These are phyloP conservation scores for Archilochus colubris DNA, from an alignment of 2,113 vertebrate species.

Conservation along the genomic window DNA sequence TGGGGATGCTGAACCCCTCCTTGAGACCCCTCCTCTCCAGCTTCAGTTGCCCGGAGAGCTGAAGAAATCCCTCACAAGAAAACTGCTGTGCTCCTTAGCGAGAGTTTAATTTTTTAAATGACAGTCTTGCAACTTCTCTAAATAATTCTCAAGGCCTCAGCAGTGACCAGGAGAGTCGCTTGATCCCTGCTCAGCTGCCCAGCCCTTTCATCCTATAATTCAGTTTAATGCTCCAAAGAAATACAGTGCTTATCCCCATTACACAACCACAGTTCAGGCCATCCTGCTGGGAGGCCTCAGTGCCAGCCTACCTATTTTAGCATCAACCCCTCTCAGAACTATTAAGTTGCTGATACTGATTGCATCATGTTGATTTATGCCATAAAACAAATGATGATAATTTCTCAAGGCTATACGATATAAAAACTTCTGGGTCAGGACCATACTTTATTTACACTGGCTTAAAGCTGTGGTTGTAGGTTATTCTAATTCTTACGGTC, in stretches of 20 bases:
- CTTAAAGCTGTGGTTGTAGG: neutral
- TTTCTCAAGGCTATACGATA: neutral
- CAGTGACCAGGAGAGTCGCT: neutral
- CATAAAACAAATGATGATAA: neutral
- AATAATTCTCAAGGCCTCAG: neutral
- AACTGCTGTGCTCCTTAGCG: neutral
- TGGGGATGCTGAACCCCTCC: neutral
- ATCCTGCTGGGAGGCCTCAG: neutral
- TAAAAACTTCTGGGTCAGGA: neutral
- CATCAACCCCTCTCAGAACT: neutral
- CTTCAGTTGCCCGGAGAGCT: accelerated
- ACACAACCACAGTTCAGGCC: neutral
- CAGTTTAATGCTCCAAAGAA: slow-evolving; percentile 53
- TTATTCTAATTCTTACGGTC: neutral
- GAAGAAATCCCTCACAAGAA: neutral
- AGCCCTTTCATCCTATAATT: slow-evolving; percentile 35
- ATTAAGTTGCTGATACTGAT: neutral
- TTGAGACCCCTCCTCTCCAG: neutral
- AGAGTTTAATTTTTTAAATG: neutral
- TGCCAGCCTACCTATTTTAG: neutral
- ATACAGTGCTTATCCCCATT: slow-evolving; percentile 31
- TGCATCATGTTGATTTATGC: neutral
- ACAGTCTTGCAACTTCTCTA: neutral
- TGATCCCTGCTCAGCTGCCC: neutral
- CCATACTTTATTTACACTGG: neutral